Evolutionary conservation across 2,797 vertebrate genomes (phyloP), one percentile per base, ranked within the genome.

Genomic region (Sylvilagus floridanus): DNA sequence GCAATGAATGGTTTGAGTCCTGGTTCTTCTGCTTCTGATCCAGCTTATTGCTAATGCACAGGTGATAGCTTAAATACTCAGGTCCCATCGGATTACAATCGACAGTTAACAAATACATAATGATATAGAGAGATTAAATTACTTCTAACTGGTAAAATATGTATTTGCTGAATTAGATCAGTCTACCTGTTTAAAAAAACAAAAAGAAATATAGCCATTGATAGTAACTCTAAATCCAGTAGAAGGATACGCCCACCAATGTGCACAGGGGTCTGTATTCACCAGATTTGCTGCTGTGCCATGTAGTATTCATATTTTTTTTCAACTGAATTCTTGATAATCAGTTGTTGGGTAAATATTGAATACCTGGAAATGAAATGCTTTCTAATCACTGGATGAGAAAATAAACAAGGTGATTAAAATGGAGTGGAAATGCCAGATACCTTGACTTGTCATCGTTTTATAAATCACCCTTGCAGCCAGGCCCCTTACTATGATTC

Each of bases 101-200:
- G 11, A 9, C 28, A 88, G 78, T 83, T 66, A 83, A 16, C 2
- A 72, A 75, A 11, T 60, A 63, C 9, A 82, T 62, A 62, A 24
- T 90, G 22, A 90, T 90, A 72, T 32, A 35, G n/a, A 71, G 21
- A 42, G 47, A 77, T 7, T 77, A 60, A 60, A 84, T 71, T 47
- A 84, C 71, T 78, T 94, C 87, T 28, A 92, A 10, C 71, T 75
- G 78, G 65, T 76, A 92, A 94, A 69, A 85, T 78, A 68, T n/a
- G 5, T 42, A 24, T 63, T 94, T 22, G 2, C 71, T 78, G 37
- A 78, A 92, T 62, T 26, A 66, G 42, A 37, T 35, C 28, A 81
- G 79, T 19, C 14, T 60, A n/a, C 30, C 30, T 50, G 11, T 52
- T 92, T 14, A 57, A 42, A 26, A 37, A 37, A 75, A 5, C n/a